These are phyloP conservation scores for Sus cebifrons DNA, from an alignment of 2,797 vertebrate species.

Conservation along the genomic window DNA sequence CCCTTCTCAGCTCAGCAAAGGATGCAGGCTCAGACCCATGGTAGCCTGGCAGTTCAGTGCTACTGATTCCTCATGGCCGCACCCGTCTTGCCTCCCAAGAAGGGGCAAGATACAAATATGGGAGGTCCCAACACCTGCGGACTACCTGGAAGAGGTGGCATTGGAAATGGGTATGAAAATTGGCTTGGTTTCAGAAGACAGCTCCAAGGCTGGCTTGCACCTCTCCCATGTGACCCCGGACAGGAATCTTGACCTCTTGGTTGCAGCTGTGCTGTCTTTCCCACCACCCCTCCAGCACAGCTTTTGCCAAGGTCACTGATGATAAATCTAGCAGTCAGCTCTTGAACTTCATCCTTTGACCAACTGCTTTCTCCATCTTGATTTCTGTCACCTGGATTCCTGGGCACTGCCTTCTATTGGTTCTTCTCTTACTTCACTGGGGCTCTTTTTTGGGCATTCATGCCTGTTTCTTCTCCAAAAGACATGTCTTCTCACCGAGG, in stretches of 20 bases:
- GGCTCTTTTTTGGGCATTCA: background rate
- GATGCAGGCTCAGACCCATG: background rate
- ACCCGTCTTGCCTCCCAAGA: background rate
- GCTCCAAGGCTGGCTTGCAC: background rate
- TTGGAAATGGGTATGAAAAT: background rate
- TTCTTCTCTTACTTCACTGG: background rate
- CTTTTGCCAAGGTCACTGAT: background rate
- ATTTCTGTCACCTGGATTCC: background rate
- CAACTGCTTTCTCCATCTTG: background rate
- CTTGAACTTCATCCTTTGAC: background rate
- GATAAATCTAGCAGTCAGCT: background rate
- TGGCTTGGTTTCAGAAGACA: background rate
- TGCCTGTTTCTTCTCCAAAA: background rate
- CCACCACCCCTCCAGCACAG: background rate
- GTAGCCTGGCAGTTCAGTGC: background rate
- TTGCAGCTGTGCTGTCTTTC: background rate
- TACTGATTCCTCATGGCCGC: background rate
- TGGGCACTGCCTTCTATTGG: background rate
- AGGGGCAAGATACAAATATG: background rate
- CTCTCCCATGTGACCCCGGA: accelerated
- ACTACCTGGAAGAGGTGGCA: background rate
- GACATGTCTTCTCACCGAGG: background rate
- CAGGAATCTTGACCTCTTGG: background rate
- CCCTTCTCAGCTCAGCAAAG: background rate
- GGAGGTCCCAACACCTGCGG: background rate